Percentiles rank a stretch among this genome's conserved stretches.
Evolutionary conservation across 2,797 vertebrate species (phyloP).

Genomic region (Esox masquinongy): DNA sequence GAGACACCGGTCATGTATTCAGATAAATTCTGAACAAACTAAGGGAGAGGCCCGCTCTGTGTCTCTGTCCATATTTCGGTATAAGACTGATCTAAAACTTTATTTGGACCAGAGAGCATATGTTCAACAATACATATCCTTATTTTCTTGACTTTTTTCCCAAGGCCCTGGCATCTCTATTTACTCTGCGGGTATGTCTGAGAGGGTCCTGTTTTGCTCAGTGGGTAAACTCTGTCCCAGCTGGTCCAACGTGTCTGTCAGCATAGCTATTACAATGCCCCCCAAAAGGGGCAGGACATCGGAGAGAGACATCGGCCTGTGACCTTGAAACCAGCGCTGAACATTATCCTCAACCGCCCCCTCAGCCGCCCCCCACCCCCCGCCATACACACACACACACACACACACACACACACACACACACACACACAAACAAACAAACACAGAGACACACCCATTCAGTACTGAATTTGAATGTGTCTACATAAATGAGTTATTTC

Average conservation of each 20-base stretch:
- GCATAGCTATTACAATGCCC: slow-evolving; percentile 92
- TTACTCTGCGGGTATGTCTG: neutral
- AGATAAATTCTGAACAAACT: slow-evolving; percentile 15
- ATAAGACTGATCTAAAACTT: neutral
- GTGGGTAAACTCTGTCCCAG: slow-evolving; percentile 78
- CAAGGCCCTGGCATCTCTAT: neutral
- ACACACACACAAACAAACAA: neutral
- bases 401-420: neutral
- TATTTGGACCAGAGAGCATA: neutral
- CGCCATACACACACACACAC: slow-evolving; percentile 17
- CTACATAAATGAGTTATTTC: neutral
- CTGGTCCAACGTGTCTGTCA: slow-evolving; percentile 95
- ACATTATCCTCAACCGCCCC: slow-evolving; percentile 74
- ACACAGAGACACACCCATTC: neutral
- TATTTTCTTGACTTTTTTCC: neutral
- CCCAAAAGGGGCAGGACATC: slow-evolving; percentile 43
- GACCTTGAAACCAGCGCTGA: slow-evolving; percentile 83
- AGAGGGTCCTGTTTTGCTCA: slow-evolving; percentile 48
- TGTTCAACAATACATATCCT: neutral
- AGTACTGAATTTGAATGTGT: neutral
- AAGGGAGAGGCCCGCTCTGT: neutral
- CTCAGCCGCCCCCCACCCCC: slow-evolving; percentile 47
- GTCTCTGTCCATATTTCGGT: neutral
- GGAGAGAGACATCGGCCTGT: slow-evolving; percentile 74
- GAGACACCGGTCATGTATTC: slow-evolving; percentile 9